A percentile compares a stretch with the other conserved stretches of the same genome.
These are phyloP conservation scores for Lochmaea capreae DNA, from an alignment of 2,888 invertebrate genomes.

Conservation along the genomic window DNA sequence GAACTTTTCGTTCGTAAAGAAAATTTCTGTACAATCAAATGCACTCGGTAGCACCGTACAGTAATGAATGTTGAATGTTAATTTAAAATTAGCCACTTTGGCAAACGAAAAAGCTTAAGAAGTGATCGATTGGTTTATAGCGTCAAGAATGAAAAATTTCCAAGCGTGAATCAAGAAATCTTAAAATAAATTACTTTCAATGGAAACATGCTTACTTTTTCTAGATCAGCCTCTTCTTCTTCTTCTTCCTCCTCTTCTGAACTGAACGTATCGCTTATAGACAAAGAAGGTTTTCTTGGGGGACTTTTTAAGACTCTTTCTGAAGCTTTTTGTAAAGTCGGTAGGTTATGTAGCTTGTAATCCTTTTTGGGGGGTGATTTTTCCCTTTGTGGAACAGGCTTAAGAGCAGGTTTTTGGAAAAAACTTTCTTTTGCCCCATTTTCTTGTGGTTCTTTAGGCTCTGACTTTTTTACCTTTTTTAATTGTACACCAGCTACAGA, in stretches of 20 bases:
- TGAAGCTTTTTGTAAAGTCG: constrained; percentile 60
- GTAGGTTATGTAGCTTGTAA: constrained; percentile 53
- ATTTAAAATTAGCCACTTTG: constrained; percentile 35
- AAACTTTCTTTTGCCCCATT: constrained; percentile 61
- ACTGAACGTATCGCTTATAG: constrained; percentile 42
- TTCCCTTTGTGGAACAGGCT: constrained; percentile 61
- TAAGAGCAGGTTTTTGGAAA: constrained; percentile 61
- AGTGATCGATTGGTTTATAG: constrained; percentile 17
- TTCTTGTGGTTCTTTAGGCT: constrained; percentile 58
- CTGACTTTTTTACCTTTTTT: constrained; percentile 54
- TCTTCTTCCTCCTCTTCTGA: constrained; percentile 43
- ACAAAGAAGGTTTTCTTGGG: constrained; percentile 49
- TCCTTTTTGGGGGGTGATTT: constrained; percentile 61
- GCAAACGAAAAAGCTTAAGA: constrained; percentile 30
- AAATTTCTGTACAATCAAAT: background rate
- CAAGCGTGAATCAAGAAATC: constrained; percentile 11
- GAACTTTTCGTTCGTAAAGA: background rate
- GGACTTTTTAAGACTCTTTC: constrained; percentile 58
- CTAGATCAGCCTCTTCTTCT: constrained; percentile 51
- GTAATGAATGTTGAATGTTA: constrained; percentile 23
- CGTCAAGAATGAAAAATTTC: constrained; percentile 2
- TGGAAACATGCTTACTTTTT: constrained; percentile 49
- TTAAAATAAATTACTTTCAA: background rate
- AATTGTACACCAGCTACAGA: constrained; percentile 57
- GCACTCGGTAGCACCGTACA: background rate